Evolutionary conservation across 2,113 vertebrate species (phyloP).

Genomic region (Desmodus rotundus): DNA sequence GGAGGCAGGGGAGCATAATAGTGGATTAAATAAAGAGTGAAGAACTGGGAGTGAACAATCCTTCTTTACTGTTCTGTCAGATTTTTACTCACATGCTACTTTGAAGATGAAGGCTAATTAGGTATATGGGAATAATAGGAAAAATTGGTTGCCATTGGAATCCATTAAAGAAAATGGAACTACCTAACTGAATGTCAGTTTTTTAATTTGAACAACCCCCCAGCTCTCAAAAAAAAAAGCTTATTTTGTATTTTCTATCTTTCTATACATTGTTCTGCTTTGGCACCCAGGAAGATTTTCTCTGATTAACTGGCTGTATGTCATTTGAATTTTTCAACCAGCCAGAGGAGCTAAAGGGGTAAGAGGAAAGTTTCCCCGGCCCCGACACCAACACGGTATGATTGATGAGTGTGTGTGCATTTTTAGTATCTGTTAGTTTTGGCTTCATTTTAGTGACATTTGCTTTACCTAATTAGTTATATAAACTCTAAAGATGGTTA

Average conservation of each 20-base stretch:
- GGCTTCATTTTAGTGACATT: not conserved
- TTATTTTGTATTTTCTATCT: not conserved
- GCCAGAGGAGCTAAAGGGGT: not conserved
- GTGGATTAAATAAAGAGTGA: not conserved
- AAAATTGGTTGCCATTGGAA: not conserved
- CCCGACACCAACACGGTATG: not conserved
- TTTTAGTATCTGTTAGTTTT: not conserved
- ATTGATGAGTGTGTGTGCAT: not conserved
- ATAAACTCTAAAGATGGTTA: not conserved
- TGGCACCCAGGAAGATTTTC: not conserved
- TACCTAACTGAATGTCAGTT: not conserved
- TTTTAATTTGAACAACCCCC: not conserved
- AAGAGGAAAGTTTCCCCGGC: not conserved
- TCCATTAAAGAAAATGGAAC: not conserved
- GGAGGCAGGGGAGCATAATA: not conserved
- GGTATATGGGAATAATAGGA: not conserved
- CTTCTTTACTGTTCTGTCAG: not conserved
- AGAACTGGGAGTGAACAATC: not conserved
- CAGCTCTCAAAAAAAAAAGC: not conserved
- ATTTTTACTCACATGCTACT: slow-evolving; percentile 1
- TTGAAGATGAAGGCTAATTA: not conserved
- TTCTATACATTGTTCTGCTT: not conserved
- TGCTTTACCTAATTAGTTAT: not conserved
- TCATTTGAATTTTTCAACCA: not conserved
- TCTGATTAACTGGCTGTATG: not conserved